phyloP scores from a whole-genome alignment of 1,140 invertebrate genomes.

The Zophobas morio region DNA sequence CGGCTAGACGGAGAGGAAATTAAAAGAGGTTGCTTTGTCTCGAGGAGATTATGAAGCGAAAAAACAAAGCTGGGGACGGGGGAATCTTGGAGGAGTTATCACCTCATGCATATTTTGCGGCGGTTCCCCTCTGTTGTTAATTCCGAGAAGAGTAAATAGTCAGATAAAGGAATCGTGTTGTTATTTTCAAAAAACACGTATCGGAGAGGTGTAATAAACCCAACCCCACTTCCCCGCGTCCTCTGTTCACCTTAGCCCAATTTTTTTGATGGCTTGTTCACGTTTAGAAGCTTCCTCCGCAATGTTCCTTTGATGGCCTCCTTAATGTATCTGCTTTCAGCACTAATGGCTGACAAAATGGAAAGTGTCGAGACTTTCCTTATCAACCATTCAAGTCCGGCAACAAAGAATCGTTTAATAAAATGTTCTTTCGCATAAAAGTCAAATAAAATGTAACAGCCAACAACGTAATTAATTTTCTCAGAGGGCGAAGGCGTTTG shows the following conservation, averaged over 20 bases:
- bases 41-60: not conserved
- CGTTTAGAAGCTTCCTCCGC: conserved; percentile 7
- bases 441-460: conserved; percentile 25
- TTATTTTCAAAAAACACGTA: too few relatives aligned
- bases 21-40: conserved; percentile 1
- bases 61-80: not conserved
- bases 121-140: too few relatives aligned
- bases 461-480: conserved; percentile 36
- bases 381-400: conserved; percentile 18
- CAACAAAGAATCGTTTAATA: conserved; percentile 19
- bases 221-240: not conserved
- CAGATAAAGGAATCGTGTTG: too few relatives aligned
- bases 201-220: not conserved
- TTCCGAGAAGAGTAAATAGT: too few relatives aligned
- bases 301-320: conserved; percentile 5
- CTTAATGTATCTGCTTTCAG: conserved; percentile 5
- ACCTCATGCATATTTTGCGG: too few relatives aligned
- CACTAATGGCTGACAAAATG: conserved; percentile 19
- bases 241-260: not conserved
- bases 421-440: conserved; percentile 1
- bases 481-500: conserved; percentile 12
- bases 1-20: conserved; percentile 1
- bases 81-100: too few relatives aligned
- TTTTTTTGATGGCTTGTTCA: not conserved
- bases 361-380: conserved; percentile 2